Conservation (phyloP, 2,113 vertebrate genomes). For the Enhydra lutris region DNA sequence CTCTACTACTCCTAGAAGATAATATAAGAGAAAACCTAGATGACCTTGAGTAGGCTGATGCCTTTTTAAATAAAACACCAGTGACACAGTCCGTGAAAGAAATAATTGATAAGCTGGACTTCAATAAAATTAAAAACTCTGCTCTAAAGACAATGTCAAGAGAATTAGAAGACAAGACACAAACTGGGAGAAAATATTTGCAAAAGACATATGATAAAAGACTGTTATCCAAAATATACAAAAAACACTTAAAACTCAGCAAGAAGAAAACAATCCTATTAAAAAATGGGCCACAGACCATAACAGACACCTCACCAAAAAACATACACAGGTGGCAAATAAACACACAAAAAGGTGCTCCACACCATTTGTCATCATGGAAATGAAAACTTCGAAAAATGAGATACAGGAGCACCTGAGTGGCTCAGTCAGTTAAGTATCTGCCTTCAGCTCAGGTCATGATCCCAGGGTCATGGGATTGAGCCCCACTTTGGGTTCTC, state of each 20-base stretch:
- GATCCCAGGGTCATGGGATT: no score
- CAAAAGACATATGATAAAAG: neutral
- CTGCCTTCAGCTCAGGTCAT: no score
- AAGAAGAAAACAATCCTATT: neutral
- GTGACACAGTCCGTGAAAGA: neutral
- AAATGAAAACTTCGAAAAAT: neutral
- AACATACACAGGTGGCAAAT: neutral
- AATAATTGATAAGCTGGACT: neutral
- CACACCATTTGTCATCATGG: neutral
- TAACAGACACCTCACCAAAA: neutral
- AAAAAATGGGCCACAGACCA: neutral
- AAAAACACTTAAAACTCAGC: neutral
- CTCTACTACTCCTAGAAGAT: neutral
- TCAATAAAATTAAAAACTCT: neutral
- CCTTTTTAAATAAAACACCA: neutral
- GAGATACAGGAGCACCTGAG: neutral
- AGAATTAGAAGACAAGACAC: neutral
- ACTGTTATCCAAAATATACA: neutral
- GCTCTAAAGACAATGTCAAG: neutral
- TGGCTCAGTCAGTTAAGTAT: neutral
- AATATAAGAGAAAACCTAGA: neutral
- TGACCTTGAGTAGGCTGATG: neutral
- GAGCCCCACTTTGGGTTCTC: no score
- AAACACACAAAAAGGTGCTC: neutral
- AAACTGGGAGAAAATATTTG: neutral